Evolutionary conservation across 2,888 invertebrate genomes (phyloP), one percentile per base, ranked within the genome.

Genomic region (Acrocyrtus sp.): DNA sequence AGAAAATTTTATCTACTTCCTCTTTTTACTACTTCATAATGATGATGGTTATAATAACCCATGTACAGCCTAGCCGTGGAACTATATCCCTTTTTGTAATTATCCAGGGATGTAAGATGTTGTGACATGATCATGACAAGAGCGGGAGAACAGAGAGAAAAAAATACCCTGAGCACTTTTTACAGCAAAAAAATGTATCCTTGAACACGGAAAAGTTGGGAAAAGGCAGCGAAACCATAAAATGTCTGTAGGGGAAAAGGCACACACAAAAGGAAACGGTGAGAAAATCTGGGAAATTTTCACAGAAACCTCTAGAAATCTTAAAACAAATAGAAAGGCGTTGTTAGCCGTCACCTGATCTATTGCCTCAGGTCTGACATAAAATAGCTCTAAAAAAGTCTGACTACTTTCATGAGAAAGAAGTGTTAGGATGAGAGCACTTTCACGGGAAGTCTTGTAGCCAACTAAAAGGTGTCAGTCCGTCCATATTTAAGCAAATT

Each of bases 71-170:
- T n/a, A n/a, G 34, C 34, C 12, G 34, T 34, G 34, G 34, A 12
- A 34, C 34, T 34, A 34, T 34, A 34, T 8, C n/a, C n/a, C 3
- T 26, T n/a, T 4, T 21, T 48, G 53, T 61, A 61, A 69, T 69
- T 61, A 69, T 50, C 47, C 34, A 45, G 15, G 4, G 27, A 48
- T n/a, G n/a, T n/a, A n/a, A n/a, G n/a, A n/a, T 61, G 57, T 69
- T 69, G 54, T 69, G 69, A 69, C 69, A 62, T 54, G 62, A 69
- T 69, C 62, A 54, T 69, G 69, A 69, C 69, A 62, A 39, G 29
- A 45, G 45, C 6, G 34, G 12, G 34, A 34, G 12, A 8, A 34
- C 6, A 34, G 34, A 34, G 34, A 34, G 34, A 34, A 34, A 34
- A 34, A 34, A 34, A 12, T n/a, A n/a, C n/a, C n/a, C n/a, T n/a